Base-by-base conservation (phyloP, 2,113 vertebrate species). In the Semicossyphus pulcher region DNA sequence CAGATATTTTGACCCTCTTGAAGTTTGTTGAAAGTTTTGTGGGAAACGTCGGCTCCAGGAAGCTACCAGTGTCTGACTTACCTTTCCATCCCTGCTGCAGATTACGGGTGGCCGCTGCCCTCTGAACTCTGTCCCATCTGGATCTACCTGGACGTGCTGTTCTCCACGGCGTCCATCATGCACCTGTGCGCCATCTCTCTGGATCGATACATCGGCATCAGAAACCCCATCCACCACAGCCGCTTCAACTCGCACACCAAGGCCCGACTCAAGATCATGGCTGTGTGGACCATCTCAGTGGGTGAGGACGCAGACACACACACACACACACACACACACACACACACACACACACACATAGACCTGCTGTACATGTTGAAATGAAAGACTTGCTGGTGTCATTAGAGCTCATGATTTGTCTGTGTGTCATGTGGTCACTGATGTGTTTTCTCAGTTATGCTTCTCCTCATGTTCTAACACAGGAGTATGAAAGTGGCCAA, bases 111-210 rank as follows among this genome's bases (percentile, higher is more conserved):
- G 97, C 97, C 97, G 42, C 91, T 99, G 10, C 97, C 96, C 1
- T 91, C 88, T 9, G 92, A 95, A 66, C 90, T 99, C 10, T 99
- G 97, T 34, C 95, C 96, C 0, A 70, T 98, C 65, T 99, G 97
- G 97, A 98, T 99, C 89, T 99, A 96, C 93, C 86, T 99, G 92
- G 97, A 99, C 0, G 97, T 99, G 41, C 95, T 99, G 57, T 97
- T 99, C 91, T 99, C 97, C 74, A 99, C 97, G 0, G 96, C 97
- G 0, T 99, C 97, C 88, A 99, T 99, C 84, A 98, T 99, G 97
- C 97, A 99, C 76, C 95, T 99, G 42, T 99, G 97, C 1, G 96
- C 97, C 78, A 99, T 99, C 89, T 99, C 97, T 0, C 90, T 99
- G 93, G 97, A 99, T 86, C 96, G 97, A 53, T 99, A 98, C 36